Base-by-base conservation (phyloP, 2,888 invertebrate species). In the Cryptosula pallasiana region DNA sequence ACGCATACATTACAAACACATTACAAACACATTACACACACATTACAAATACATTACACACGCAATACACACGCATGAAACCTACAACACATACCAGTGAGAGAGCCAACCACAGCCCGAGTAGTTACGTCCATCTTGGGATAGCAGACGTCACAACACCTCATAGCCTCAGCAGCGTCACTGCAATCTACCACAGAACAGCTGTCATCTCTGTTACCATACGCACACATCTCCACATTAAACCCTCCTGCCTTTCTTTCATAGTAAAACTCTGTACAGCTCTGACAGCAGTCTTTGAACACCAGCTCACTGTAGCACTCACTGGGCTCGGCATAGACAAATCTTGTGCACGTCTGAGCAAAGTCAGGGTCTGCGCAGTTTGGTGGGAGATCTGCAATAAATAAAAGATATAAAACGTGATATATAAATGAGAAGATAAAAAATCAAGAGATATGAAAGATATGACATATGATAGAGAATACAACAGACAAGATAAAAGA, bases 221-320 rank as follows among this genome's bases (percentile, higher is more conserved):
- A 63, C 25, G 63, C 25, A 32, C 63, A 63, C 63, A 25, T 63
- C 29, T 27, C 63, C 9, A 63, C 63, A 63, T 63, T 63, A 27
- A 29, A 63, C 34, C 63, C 63, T 63, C 25, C 32, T 13, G 63
- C 27, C 32, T 63, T 27, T 32, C 63, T 27, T 9, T 63, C 63
- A n/a, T 63, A 63, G 32, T 63, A 63, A 20, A 13, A 27, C 13
- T 63, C 63, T 32, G 63, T 63, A 32, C 63, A 63, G 5, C 29
- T 63, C 32, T 27, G 32, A 32, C 63, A 63, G 63, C 63, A 63
- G 20, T 63, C 63, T 9, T 25, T 2, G n/a, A 63, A 9, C 13
- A 27, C 27, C 3, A 2, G 25, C 9, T 9, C 25, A 2, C 1
- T 27, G 32, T 63, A 29, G 63, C 63, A 63, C 9, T 32, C 29